Percentiles rank a stretch among this genome's conserved stretches.
These are phyloP conservation scores for Rousettus leschenaultii DNA, from an alignment of 2,113 vertebrate genomes.

Conservation along the genomic window DNA sequence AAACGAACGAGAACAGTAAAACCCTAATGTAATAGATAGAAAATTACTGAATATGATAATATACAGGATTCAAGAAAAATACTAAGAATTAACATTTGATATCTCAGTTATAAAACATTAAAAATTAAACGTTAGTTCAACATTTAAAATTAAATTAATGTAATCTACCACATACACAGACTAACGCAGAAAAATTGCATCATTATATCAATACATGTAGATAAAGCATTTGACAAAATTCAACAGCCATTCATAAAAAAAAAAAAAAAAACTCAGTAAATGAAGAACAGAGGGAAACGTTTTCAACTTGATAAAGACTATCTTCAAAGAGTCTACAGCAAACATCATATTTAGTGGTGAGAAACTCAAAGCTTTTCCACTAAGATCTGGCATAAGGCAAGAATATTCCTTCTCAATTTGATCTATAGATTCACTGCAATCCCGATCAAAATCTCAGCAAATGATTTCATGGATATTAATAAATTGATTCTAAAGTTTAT, in stretches of 20 bases:
- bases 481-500: background rate
- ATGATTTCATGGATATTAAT: background rate
- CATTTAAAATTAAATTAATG: background rate
- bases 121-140: background rate
- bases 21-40: background rate
- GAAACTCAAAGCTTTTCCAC: background rate
- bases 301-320: background rate
- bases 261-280: background rate
- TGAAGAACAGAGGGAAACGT: background rate
- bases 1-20: background rate
- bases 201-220: background rate
- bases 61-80: background rate
- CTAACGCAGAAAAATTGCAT: background rate
- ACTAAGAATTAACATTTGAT: background rate
- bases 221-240: background rate
- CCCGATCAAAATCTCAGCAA: background rate
- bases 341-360: background rate
- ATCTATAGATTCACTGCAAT: background rate
- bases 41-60: background rate
- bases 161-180: background rate
- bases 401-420: background rate
- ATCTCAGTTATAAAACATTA: background rate
- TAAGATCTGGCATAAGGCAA: background rate
- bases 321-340: background rate
- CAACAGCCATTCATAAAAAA: background rate